Evolutionary conservation across 2,888 invertebrate species (phyloP).

Genomic region (Idaea dimidiata): DNA sequence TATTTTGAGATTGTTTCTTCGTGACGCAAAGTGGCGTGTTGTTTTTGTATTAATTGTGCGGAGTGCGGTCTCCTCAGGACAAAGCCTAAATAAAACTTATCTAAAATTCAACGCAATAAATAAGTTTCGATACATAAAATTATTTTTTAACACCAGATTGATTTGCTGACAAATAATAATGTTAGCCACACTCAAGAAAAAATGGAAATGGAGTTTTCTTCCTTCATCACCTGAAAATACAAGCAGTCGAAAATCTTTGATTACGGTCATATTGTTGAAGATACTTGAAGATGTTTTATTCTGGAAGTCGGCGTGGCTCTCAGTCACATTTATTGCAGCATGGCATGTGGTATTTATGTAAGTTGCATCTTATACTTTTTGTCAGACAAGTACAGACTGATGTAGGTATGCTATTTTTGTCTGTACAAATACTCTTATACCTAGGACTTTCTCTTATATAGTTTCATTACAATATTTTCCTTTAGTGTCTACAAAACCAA

Average conservation of each 20-base stretch:
- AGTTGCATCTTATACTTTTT: slow-evolving; percentile 42
- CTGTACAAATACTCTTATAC: neutral
- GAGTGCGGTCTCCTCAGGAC: neutral
- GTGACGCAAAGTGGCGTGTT: slow-evolving; percentile 1
- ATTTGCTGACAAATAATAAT: slow-evolving; percentile 29
- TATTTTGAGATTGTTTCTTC: too few relatives aligned
- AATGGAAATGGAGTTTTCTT: slow-evolving; percentile 52
- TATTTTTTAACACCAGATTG: neutral
- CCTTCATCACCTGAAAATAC: slow-evolving; percentile 47
- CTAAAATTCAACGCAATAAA: neutral
- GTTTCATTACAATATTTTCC: neutral
- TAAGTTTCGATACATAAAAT: neutral
- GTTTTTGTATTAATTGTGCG: neutral
- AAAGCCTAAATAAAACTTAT: neutral
- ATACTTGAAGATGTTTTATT: slow-evolving; percentile 68
- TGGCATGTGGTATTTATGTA: slow-evolving; percentile 62
- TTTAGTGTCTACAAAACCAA: neutral
- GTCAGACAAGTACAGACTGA: neutral
- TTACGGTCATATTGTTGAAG: slow-evolving; percentile 53
- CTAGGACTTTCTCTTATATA: neutral
- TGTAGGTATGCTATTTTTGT: neutral
- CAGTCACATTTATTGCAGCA: slow-evolving; percentile 53
- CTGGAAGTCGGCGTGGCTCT: slow-evolving; percentile 68
- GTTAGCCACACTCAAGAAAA: slow-evolving; percentile 54
- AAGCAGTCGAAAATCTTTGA: slow-evolving; percentile 47